Conservation (phyloP, 2,797 vertebrate species). For the Esox lucius region DNA sequence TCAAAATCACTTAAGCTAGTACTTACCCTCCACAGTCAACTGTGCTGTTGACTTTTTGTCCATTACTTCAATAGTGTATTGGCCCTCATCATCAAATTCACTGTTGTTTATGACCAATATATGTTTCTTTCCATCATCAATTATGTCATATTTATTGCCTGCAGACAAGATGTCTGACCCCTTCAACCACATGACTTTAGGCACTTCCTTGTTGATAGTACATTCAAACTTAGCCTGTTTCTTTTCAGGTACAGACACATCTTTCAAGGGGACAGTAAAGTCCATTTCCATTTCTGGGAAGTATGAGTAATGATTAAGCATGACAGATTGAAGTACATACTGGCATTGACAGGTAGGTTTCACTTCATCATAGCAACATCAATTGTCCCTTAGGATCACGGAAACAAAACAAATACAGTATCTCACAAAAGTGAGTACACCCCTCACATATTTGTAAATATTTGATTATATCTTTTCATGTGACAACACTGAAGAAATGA, state of each 20-base stretch:
- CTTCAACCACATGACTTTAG: constrained; percentile 92
- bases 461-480: too few relatives aligned
- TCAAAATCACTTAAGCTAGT: neutral
- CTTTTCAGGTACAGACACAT: constrained; percentile 94
- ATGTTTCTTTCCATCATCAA: constrained; percentile 93
- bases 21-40: constrained; percentile 91
- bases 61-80: constrained; percentile 88
- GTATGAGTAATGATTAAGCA: constrained; percentile 66
- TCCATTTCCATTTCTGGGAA: constrained; percentile 94
- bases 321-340: constrained; percentile 72
- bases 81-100: constrained; percentile 93
- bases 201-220: constrained; percentile 89
- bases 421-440: too few relatives aligned
- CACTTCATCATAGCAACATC: constrained; percentile 70
- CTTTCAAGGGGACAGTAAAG: constrained; percentile 91
- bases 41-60: constrained; percentile 85
- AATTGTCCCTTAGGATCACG: constrained; percentile 74
- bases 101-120: constrained; percentile 96
- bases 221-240: constrained; percentile 97
- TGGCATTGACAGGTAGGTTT: constrained; percentile 65
- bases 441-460: too few relatives aligned
- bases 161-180: constrained; percentile 90
- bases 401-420: constrained; percentile 67
- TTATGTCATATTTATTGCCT: constrained; percentile 92
- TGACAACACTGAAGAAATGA: too few relatives aligned